Base-by-base conservation (phyloP, 2,797 vertebrate genomes). In the Tadarida brasiliensis region DNA sequence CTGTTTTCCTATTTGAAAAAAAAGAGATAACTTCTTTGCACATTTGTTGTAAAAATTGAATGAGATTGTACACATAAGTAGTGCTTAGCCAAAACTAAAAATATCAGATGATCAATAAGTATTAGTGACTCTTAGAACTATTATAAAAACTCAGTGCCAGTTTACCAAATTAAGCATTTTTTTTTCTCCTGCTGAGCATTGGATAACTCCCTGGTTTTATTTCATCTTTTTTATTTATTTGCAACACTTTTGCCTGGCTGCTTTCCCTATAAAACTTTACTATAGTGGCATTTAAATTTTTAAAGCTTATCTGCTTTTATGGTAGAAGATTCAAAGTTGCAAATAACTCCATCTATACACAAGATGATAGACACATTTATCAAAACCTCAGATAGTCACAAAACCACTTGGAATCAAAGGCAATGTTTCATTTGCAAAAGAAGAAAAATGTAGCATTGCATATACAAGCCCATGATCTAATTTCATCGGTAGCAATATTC, bases 201-300 rank as follows among this genome's bases (percentile, higher is more conserved):
- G 54, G n/a, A 51, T 81, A 88, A 71, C 19, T 70, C 39, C 68
- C 73, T 51, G 11, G 28, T 65, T 96, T 96, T 85, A 84, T 65
- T 88, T 85, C 63, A 19, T 88, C 15, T 82, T 19, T 16, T 51
- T 85, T 88, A 80, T 74, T n/a, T 91, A 14, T 84, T 90, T 84
- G 22, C 44, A 44, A 93, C 26, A 59, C 59, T 10, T 94, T 91
- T 97, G n/a, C 22, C 16, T 89, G 77, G 22, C 47, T 65, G 26
- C 19, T 77, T 85, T 91, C 35, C 26, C 54, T 93, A 22, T 87
- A 74, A 77, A 80, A 83, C 20, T 81, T 93, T 57, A 76, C 26
- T 76, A n/a, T 15, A 16, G n/a, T 96, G 78, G 11, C 61, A 77
- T 86, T 94, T 14, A 20, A n/a, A 85, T 93, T 94, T 80, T 95